Base-by-base conservation (phyloP, 2,888 invertebrate genomes). In the Nymphalis polychloros region DNA sequence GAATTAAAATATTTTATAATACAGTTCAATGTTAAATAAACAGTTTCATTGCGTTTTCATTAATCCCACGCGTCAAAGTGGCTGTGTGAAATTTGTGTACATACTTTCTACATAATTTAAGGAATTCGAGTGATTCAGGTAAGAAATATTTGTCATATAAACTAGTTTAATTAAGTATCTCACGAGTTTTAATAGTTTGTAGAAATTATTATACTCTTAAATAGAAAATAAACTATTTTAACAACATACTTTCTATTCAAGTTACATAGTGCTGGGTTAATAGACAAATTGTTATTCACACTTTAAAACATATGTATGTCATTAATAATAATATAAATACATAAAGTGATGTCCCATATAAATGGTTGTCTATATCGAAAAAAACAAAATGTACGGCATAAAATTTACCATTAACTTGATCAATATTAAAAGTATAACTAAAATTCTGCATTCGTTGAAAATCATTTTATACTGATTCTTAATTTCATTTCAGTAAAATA, bases 91-190 rank as follows among this genome's bases (percentile, higher is more conserved):
- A 52, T 65, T 61, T 59, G 59, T 64, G 47, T 50, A 69, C 66
- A 64, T 72, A 69, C 52, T 70, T 59, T 67, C 62, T 55, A 69
- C 68, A 64, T 70, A 61, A 68, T 68, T 75, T 72, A 75, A 73
- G 76, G 76, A 81, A 81, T 81, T 80, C 78, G 75, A 77, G 73
- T 75, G 76, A 76, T 74, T 75, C 76, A 78, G 79, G 83, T 82
- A 79, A 79, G 80, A 73, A 71, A 72, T 72, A 73, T 70, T 67
- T 70, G 50, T 61, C 62, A 35, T 60, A 63, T 53, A 47, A 17
- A 68, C 35, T 19, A 55, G 48, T 66, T 46, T 55, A 49, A 55
- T 10, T 62, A 5, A n/a, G 19, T 16, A 52, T 47, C 7, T 27
- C 23, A 63, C 17, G 8, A 31, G 7, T 10, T 55, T 27, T 46